Percentiles rank a stretch among this genome's conserved stretches.
Evolutionary conservation across 2,113 vertebrate genomes (phyloP).

Genomic region (Chloroceryle aenea): DNA sequence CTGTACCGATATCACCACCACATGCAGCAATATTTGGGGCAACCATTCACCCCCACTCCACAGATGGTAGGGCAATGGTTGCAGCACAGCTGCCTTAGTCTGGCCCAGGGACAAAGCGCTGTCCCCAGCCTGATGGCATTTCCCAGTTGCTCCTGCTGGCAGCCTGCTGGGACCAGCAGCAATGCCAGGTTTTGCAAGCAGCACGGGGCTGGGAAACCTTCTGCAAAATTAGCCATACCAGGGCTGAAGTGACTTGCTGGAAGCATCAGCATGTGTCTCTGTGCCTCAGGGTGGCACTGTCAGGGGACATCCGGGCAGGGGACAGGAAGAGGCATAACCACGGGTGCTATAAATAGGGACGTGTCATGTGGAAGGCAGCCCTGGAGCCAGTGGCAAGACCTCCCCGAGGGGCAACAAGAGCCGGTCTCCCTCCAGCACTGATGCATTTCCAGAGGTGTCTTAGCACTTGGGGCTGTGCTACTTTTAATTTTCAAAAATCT

Average conservation of each 20-base stretch:
- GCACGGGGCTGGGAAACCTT: neutral
- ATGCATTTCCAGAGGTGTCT: neutral
- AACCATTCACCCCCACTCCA: neutral
- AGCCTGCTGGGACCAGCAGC: accelerated
- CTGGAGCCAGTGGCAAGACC: accelerated
- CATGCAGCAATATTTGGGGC: neutral
- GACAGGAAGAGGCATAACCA: neutral
- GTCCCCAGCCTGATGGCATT: neutral
- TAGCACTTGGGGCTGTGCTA: neutral
- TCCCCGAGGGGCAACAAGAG: neutral
- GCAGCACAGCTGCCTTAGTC: neutral
- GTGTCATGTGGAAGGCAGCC: neutral
- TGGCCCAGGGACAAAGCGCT: neutral
- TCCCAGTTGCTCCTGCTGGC: accelerated
- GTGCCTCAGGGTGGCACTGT: neutral
- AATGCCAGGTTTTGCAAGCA: neutral
- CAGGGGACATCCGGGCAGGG: neutral
- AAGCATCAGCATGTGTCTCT: accelerated
- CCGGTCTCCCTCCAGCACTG: neutral
- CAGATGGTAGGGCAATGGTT: accelerated
- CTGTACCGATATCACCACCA: accelerated
- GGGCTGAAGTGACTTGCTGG: neutral
- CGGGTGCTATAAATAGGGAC: neutral
- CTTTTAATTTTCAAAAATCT: neutral
- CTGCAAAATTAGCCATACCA: neutral